A percentile compares a stretch with the other conserved stretches of the same genome.
phyloP scores from a whole-genome alignment of 2,113 vertebrate species.

The Neodontobutis hainanensis region DNA sequence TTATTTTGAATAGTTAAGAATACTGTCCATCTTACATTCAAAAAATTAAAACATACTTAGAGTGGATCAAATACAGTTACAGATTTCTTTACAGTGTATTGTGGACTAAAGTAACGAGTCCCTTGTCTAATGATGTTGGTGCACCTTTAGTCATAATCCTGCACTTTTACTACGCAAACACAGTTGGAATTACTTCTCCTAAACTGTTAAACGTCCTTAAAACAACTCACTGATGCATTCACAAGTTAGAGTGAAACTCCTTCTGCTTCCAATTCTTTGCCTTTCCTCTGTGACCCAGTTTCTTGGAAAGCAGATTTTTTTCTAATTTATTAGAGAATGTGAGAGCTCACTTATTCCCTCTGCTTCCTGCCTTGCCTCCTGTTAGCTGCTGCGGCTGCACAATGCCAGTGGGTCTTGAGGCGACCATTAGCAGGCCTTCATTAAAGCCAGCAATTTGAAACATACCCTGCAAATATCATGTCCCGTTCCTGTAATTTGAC shows the following conservation, averaged over 20 bases:
- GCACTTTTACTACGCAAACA: constrained; percentile 19
- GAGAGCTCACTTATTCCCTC: constrained; percentile 36
- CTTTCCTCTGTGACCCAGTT: constrained; percentile 61
- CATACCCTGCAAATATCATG: constrained; percentile 10
- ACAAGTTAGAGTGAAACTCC: constrained; percentile 14
- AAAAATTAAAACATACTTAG: too few species aligned
- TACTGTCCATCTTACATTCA: too few species aligned
- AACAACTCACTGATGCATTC: constrained; percentile 19
- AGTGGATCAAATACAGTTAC: too few species aligned
- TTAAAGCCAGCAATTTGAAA: constrained; percentile 18
- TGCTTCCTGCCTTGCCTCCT: constrained; percentile 15
- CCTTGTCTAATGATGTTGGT: too few species aligned
- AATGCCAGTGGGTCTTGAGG: constrained; percentile 23
- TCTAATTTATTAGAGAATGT: constrained; percentile 49
- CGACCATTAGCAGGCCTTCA: constrained; percentile 15
- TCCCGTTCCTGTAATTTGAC: constrained; percentile 13
- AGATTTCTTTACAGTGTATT: not conserved
- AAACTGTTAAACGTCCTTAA: constrained; percentile 1
- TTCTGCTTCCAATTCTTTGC: constrained; percentile 46
- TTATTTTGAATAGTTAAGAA: too few species aligned
- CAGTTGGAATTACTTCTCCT: not conserved
- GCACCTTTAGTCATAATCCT: constrained; percentile 1
- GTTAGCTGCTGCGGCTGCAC: not conserved
- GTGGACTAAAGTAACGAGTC: not conserved
- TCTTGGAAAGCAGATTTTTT: constrained; percentile 47